Base-by-base conservation (phyloP, 2,888 invertebrate species). In the Lithophane leautieri region DNA sequence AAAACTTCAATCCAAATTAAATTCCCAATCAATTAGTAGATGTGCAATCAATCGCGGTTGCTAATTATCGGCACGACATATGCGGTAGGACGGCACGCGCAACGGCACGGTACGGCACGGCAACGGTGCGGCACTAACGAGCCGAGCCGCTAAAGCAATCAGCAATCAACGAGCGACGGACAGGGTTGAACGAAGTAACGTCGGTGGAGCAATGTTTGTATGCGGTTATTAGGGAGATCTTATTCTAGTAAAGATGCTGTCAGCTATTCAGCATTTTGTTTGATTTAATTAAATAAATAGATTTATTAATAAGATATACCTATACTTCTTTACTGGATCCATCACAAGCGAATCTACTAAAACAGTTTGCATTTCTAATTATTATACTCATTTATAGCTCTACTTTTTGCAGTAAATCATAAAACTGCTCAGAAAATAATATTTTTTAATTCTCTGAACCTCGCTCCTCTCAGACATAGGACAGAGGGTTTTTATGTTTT, bases 121-220 rank as follows among this genome's bases (percentile, higher is more conserved):
- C 76, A 61, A 19, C 79, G 78, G 76, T 47, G 68, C 73, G 60
- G 76, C 79, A 83, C 88, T 92, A 92, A 92, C 91, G 89, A 92
- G 89, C 87, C 77, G 61, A 78, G 76, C 82, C 79, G 83, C 84
- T 91, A 92, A 93, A 90, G 87, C 90, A 91, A 93, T 93, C 92
- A 92, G 89, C 92, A 93, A 93, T 93, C 92, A 93, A 75, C 72
- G 67, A 62, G 78, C 70, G 58, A 8, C 56, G 34, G n/a, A 12
- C 65, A 84, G 81, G 84, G 85, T 6, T 83, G 84, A 50, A 76
- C 83, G 54, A 62, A 16, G 34, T 42, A 28, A 25, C 40, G 54
- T 56, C 47, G 50, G 22, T 14, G n/a, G 28, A 47, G 76, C 25
- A n/a, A 16, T 25, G 22, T 56, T 0, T n/a, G 60, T 58, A 1